These are phyloP conservation scores for Ryuthela nishihirai DNA, from an alignment of 2,888 invertebrate species.

Conservation along the genomic window DNA sequence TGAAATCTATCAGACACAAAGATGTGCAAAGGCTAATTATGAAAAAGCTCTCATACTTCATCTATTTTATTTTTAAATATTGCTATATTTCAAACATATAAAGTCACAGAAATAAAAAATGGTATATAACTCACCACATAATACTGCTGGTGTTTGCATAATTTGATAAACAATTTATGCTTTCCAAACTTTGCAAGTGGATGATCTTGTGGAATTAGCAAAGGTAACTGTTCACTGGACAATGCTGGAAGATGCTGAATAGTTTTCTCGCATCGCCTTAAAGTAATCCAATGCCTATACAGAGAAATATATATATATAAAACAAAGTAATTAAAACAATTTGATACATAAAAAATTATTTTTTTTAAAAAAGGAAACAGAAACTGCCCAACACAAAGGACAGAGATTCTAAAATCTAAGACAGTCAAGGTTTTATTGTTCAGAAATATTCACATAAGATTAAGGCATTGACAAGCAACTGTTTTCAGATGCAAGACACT, in stretches of 20 bases:
- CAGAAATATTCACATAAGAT: too few relatives aligned
- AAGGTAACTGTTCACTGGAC: slow-evolving; percentile 76
- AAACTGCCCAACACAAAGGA: too few relatives aligned
- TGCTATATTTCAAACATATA: not conserved
- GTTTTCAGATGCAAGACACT: too few relatives aligned
- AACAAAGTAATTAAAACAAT: too few relatives aligned
- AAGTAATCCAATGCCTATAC: slow-evolving; percentile 79
- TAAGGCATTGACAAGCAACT: too few relatives aligned
- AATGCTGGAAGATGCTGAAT: slow-evolving; percentile 88
- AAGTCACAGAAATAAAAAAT: not conserved
- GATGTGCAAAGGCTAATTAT: not conserved
- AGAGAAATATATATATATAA: slow-evolving; percentile 2
- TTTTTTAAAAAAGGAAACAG: too few relatives aligned
- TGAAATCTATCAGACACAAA: not conserved
- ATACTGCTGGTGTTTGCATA: slow-evolving; percentile 49
- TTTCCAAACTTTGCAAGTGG: slow-evolving; percentile 27
- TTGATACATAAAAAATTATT: too few relatives aligned
- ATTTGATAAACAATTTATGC: slow-evolving; percentile 48
- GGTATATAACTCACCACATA: slow-evolving; percentile 46
- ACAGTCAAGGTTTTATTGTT: too few relatives aligned
- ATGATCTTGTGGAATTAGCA: slow-evolving; percentile 64
- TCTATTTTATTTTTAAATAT: not conserved
- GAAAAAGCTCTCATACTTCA: not conserved
- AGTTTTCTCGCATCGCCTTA: slow-evolving; percentile 89
- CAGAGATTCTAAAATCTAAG: too few relatives aligned